These are phyloP conservation scores for Dascyllus trimaculatus DNA, from an alignment of 2,113 vertebrate species.

Conservation along the genomic window DNA sequence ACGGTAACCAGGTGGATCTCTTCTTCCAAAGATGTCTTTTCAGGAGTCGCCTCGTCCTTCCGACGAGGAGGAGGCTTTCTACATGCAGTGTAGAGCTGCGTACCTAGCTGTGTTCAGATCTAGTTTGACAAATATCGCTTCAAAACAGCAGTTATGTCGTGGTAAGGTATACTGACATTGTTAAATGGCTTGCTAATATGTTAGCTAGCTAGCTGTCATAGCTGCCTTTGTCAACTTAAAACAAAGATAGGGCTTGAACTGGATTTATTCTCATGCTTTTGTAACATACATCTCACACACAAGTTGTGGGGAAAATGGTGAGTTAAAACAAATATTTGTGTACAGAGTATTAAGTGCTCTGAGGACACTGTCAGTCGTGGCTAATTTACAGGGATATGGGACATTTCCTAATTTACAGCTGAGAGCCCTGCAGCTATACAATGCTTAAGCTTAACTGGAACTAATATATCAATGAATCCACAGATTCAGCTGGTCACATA, in stretches of 20 bases:
- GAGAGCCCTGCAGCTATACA: too few relatives aligned
- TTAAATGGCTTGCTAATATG: background rate
- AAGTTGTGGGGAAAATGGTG: background rate
- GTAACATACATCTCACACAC: background rate
- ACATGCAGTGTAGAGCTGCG: slow-evolving; percentile 89
- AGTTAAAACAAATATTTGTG: background rate
- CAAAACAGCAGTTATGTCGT: slow-evolving; percentile 90
- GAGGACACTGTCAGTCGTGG: too few relatives aligned
- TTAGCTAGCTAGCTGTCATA: background rate
- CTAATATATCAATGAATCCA: too few relatives aligned
- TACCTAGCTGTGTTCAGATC: slow-evolving; percentile 92
- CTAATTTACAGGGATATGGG: too few relatives aligned
- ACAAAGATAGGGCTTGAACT: too few relatives aligned
- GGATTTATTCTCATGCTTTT: background rate
- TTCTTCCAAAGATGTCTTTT: slow-evolving; percentile 63
- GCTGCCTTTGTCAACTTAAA: background rate
- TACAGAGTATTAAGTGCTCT: background rate
- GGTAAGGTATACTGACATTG: slow-evolving; percentile 81
- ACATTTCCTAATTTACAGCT: too few relatives aligned
- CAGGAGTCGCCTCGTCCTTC: slow-evolving; percentile 67
- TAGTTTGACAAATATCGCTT: slow-evolving; percentile 92
- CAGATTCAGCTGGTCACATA: too few relatives aligned
- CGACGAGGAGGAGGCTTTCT: slow-evolving; percentile 90
- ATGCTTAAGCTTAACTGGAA: too few relatives aligned
- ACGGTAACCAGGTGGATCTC: background rate